Evolutionary conservation across 1,140 invertebrate species (phyloP), one percentile per base, ranked within the genome.

Genomic region (Drosophila setifemur): DNA sequence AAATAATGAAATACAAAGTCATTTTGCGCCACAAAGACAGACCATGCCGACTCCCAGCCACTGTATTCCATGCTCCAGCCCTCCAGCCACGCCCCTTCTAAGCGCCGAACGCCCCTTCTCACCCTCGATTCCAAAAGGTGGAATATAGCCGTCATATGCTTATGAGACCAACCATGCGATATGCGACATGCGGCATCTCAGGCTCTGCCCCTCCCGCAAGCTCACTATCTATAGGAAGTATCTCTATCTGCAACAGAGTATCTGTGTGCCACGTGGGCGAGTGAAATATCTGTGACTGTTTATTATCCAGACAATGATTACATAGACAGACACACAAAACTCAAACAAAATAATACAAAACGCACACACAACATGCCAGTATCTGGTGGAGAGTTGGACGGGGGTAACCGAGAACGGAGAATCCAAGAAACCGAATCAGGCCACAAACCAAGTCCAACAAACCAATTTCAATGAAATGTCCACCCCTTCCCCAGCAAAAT

Each of bases 1-100:
- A 83, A 78, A 83, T 83, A 83, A 82, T 83, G 73, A 55, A 83
- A 74, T 58, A 85, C 78, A 78, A 83, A 83, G 64, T 83, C 78
- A 71, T 78, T 79, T 67, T 52, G 55, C 39, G 69, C 63, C 31
- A 19, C 60, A 25, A 64, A 70, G 78, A 83, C 78, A 83, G 78
- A 83, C 78, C 77, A 82, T 76, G 72, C 6, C 28, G 66, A 64
- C 73, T 58, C 18, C 26, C 14, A 25, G 55, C 18, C 28, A 16
- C 43, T 23, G 16, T 48, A 48, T 55, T 23, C 29, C 45, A 31
- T 31, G 43, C 55, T 21, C 18, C 12, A 7, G n/a, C 25, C 8
- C n/a, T 11, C 18, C 3, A 14, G 12, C 25, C 58, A 16, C 40
- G 28, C 55, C 21, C 23, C 14, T 11, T 2, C 1, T 33, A 16